Conservation (phyloP, 2,888 invertebrate species). For the Hoplodrina blanda region DNA sequence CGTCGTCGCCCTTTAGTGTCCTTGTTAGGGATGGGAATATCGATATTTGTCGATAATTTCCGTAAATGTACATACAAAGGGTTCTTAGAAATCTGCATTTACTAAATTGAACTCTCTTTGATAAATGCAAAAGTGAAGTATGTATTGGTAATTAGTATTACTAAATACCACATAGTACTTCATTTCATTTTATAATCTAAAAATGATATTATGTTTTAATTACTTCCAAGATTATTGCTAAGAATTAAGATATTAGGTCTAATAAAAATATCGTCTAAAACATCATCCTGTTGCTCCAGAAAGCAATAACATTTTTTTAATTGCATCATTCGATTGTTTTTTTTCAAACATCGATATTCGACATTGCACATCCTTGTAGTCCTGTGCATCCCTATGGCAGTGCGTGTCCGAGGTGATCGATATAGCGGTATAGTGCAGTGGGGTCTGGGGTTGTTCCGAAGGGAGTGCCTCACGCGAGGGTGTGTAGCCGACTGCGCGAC, state of each 20-base stretch:
- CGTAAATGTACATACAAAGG: too few relatives aligned
- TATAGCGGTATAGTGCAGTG: slow-evolving; percentile 62
- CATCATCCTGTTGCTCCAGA: neutral
- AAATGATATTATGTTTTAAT: too few relatives aligned
- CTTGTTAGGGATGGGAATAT: slow-evolving; percentile 48
- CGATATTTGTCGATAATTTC: slow-evolving; percentile 46
- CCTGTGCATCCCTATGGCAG: slow-evolving; percentile 51
- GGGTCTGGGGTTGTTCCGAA: slow-evolving; percentile 70
- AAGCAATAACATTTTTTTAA: neutral
- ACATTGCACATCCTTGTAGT: slow-evolving; percentile 31
- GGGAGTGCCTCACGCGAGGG: slow-evolving; percentile 70
- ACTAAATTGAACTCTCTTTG: too few relatives aligned
- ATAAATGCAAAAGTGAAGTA: too few relatives aligned
- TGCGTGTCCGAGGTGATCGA: slow-evolving; percentile 82
- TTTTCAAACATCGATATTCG: slow-evolving; percentile 7
- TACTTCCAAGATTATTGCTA: too few relatives aligned
- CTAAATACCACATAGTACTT: too few relatives aligned
- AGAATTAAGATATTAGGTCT: neutral
- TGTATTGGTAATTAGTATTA: too few relatives aligned
- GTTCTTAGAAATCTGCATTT: too few relatives aligned
- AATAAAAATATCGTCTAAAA: neutral
- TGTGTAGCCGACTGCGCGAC: slow-evolving; percentile 53
- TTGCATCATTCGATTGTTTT: neutral
- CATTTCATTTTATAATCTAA: too few relatives aligned
- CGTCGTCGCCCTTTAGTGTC: slow-evolving; percentile 63